phyloP scores from a whole-genome alignment of 2,113 vertebrate species.

The Ariopsis seemanni region DNA sequence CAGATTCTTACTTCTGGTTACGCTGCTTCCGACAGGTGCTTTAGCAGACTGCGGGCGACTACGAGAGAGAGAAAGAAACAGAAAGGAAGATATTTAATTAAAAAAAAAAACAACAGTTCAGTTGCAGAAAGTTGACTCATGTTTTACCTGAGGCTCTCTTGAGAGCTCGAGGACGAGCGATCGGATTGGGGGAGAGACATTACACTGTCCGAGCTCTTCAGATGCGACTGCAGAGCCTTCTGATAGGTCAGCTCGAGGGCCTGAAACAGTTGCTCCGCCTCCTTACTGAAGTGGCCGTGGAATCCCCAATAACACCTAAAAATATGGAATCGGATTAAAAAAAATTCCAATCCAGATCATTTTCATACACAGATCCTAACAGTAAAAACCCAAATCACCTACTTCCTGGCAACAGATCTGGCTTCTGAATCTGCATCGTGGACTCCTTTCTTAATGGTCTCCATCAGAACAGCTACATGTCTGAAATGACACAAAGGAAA shows the following conservation, averaged over 20 bases:
- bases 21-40: constrained; percentile 46
- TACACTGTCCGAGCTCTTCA: constrained; percentile 84
- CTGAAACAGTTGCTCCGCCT: constrained; percentile 90
- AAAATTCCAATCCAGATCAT: neutral
- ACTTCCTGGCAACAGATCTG: constrained; percentile 92
- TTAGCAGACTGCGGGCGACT: constrained; percentile 65
- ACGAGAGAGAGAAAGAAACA: constrained; percentile 1
- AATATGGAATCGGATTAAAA: constrained; percentile 8
- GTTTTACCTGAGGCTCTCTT: constrained; percentile 94
- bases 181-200: constrained; percentile 90
- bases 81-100: neutral
- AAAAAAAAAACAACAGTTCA: neutral
- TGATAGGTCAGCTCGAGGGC: constrained; percentile 90
- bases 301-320: constrained; percentile 89
- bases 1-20: constrained; percentile 58
- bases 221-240: constrained; percentile 88
- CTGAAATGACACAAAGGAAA: constrained; percentile 63
- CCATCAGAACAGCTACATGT: constrained; percentile 83
- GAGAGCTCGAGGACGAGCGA: constrained; percentile 92
- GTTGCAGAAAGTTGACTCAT: neutral
- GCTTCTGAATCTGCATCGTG: constrained; percentile 94
- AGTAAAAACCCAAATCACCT: constrained; percentile 57
- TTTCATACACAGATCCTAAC: neutral
- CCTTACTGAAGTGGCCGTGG: constrained; percentile 86
- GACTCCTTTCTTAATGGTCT: constrained; percentile 94